Evolutionary conservation across 2,113 vertebrate genomes (phyloP).

Genomic region (Antechinus stuartii): DNA sequence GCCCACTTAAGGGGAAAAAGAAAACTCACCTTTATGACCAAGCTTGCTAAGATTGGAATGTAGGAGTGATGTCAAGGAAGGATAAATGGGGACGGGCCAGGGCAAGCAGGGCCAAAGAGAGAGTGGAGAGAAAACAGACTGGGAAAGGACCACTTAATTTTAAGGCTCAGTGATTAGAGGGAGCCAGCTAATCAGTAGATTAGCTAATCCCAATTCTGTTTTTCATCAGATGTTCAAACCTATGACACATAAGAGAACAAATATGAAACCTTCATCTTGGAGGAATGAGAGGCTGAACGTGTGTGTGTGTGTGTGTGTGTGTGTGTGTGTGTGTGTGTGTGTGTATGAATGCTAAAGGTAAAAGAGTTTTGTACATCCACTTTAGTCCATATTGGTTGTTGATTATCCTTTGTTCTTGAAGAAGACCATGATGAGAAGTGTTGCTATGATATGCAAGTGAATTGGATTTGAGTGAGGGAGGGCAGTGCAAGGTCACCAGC

Average conservation of each 20-base stretch:
- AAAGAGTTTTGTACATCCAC: neutral
- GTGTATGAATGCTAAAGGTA: neutral
- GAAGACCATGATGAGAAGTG: too few species aligned
- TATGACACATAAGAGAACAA: neutral
- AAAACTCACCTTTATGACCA: slow-evolving; percentile 45
- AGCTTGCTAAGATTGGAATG: slow-evolving; percentile 1
- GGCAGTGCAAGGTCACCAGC: too few species aligned
- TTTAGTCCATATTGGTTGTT: neutral
- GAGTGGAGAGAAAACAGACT: slow-evolving; percentile 3
- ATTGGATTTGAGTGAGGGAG: too few species aligned
- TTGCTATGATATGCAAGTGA: too few species aligned
- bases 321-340: neutral
- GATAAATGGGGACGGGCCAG: neutral
- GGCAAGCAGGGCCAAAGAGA: neutral
- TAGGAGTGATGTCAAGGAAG: slow-evolving; percentile 21
- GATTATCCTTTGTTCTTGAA: too few species aligned
- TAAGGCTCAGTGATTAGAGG: neutral
- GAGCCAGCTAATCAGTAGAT: neutral
- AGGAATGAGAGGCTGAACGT: neutral
- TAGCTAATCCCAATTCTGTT: neutral
- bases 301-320: neutral
- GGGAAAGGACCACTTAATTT: neutral
- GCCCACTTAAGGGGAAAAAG: neutral
- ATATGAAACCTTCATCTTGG: neutral
- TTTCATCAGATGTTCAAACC: neutral